These are phyloP conservation scores for Hypotaenidia okinawae DNA, from an alignment of 2,797 vertebrate genomes.

Conservation along the genomic window DNA sequence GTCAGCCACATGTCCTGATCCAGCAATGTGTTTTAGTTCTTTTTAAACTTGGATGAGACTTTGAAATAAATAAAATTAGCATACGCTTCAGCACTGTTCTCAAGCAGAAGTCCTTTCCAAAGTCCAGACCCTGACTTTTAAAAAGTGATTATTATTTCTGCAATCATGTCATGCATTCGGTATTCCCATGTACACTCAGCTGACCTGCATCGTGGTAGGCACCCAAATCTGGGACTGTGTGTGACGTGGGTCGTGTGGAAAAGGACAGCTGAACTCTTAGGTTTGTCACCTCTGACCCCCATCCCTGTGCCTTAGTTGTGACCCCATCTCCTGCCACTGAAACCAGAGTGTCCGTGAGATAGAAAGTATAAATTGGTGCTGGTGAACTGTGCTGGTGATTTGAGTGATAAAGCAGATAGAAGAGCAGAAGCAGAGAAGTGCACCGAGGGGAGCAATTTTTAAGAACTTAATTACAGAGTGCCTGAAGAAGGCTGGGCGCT, in stretches of 20 bases:
- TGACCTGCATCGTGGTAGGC: background rate
- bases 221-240: fast-evolving
- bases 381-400: background rate
- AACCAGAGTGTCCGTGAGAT: fast-evolving
- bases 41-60: background rate
- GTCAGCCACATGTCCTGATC: background rate
- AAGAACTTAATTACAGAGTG: constrained; percentile 4
- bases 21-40: background rate
- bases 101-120: background rate
- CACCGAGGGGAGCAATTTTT: background rate
- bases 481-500: background rate
- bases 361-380: background rate
- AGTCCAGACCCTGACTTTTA: background rate
- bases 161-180: background rate
- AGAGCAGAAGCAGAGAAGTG: background rate
- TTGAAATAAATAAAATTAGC: constrained; percentile 28
- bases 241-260: background rate
- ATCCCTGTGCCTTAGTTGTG: background rate
- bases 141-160: background rate
- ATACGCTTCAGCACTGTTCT: background rate
- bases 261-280: background rate
- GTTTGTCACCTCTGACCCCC: background rate
- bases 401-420: background rate
- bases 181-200: background rate
- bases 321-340: background rate